Conservation (phyloP, 2,888 invertebrate genomes). For the Hypena proboscidalis region DNA sequence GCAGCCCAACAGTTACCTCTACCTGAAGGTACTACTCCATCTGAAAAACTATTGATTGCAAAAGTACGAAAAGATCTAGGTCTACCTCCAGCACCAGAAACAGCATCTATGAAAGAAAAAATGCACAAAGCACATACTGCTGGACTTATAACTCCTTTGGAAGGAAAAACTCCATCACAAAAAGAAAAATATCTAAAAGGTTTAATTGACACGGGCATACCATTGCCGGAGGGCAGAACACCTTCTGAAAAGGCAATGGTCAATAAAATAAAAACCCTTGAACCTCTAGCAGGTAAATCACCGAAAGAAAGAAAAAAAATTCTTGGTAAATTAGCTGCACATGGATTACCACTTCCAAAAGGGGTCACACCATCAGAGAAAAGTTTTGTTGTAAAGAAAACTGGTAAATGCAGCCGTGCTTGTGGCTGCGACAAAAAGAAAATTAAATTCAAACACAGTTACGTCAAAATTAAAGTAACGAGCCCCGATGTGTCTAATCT, state of each 20-base stretch:
- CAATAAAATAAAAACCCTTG: conserved; percentile 1
- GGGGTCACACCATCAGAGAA: neutral
- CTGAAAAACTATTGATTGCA: conserved; percentile 10
- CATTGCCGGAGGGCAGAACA: conserved; percentile 21
- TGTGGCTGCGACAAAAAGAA: conserved; percentile 71
- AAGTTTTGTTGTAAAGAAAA: neutral
- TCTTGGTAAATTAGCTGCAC: neutral
- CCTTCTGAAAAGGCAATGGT: conserved; percentile 21
- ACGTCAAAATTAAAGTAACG: conserved; percentile 67
- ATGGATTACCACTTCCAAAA: neutral
- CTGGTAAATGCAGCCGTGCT: no score
- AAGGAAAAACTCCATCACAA: conserved; percentile 18
- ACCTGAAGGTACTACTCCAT: conserved; percentile 11
- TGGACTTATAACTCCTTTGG: conserved; percentile 20
- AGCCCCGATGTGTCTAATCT: conserved; percentile 67
- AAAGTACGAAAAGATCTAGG: conserved; percentile 19
- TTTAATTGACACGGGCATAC: conserved; percentile 13
- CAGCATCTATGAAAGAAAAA: neutral
- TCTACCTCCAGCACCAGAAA: conserved; percentile 9
- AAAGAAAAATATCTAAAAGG: conserved; percentile 14
- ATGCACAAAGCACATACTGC: conserved; percentile 15
- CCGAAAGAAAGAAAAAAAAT: neutral
- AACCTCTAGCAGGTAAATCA: no score
- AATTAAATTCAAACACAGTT: conserved; percentile 70
- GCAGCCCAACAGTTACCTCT: conserved; percentile 22